A percentile compares a stretch with the other conserved stretches of the same genome.
Evolutionary conservation across 2,113 vertebrate genomes (phyloP).

Genomic region (Chionomys nivalis): DNA sequence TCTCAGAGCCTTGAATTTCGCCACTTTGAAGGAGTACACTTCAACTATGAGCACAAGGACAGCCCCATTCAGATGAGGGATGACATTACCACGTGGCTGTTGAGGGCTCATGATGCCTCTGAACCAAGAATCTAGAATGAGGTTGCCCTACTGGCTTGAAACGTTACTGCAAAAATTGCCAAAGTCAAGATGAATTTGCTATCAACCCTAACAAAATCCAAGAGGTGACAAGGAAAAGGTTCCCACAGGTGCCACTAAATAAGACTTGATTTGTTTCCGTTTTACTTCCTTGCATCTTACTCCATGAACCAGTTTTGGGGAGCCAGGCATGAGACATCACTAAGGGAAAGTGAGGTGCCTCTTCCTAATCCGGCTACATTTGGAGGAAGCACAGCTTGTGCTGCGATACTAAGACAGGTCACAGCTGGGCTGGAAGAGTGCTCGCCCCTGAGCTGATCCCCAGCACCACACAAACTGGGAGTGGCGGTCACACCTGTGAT

Average conservation of each 20-base stretch:
- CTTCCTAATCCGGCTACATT: neutral
- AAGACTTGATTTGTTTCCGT: neutral
- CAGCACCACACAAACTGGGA: neutral
- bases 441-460: neutral
- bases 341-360: accelerated
- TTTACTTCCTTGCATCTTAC: neutral
- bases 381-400: accelerated
- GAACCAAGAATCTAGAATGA: neutral
- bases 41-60: too few species aligned
- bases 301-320: neutral
- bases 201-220: neutral
- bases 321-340: neutral
- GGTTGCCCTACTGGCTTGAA: too few species aligned
- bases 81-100: neutral
- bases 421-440: too few species aligned
- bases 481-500: too few species aligned
- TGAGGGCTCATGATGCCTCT: neutral
- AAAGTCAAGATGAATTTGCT: neutral
- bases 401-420: accelerated
- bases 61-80: neutral
- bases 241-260: neutral
- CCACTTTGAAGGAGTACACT: neutral
- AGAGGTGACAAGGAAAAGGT: neutral
- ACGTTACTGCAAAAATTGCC: neutral
- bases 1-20: neutral